Conservation (phyloP, 2,797 vertebrate genomes). For the Rhabdomys pumilio region DNA sequence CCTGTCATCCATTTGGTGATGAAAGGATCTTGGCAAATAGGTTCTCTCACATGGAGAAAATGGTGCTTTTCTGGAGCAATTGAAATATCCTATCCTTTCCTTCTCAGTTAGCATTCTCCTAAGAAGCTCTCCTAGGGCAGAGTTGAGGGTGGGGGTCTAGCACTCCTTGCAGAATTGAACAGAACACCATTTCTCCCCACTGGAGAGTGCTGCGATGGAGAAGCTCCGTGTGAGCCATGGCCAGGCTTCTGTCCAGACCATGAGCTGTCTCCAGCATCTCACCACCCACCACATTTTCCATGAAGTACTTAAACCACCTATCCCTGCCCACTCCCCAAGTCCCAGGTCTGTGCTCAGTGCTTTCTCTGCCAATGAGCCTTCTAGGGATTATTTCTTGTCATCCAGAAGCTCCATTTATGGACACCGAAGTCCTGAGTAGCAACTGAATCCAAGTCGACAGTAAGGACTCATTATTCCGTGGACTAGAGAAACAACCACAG, state of each 20-base stretch:
- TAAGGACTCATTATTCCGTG: neutral
- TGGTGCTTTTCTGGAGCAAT: constrained; percentile 52
- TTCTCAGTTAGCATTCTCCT: constrained; percentile 56
- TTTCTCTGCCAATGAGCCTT: neutral
- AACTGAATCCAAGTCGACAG: neutral
- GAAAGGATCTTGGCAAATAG: constrained; percentile 72
- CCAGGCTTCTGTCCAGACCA: neutral
- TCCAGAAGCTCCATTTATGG: neutral
- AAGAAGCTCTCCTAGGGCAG: constrained; percentile 8
- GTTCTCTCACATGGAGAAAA: constrained; percentile 54
- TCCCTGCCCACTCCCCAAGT: neutral
- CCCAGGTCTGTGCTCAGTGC: neutral
- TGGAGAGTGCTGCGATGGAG: neutral
- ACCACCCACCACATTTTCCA: neutral
- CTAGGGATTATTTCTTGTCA: neutral
- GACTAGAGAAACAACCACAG: neutral
- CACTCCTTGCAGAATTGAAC: constrained; percentile 32
- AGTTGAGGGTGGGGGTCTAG: neutral
- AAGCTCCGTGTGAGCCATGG: neutral
- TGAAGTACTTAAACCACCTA: neutral
- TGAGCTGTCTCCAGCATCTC: neutral
- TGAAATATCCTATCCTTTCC: constrained; percentile 64
- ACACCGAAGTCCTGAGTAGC: neutral
- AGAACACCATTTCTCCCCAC: constrained; percentile 12
- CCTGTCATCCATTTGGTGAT: constrained; percentile 56